A percentile compares a stretch with the other conserved stretches of the same genome.
Conservation (phyloP, 2,888 invertebrate genomes). For the Diaperis boleti region DNA sequence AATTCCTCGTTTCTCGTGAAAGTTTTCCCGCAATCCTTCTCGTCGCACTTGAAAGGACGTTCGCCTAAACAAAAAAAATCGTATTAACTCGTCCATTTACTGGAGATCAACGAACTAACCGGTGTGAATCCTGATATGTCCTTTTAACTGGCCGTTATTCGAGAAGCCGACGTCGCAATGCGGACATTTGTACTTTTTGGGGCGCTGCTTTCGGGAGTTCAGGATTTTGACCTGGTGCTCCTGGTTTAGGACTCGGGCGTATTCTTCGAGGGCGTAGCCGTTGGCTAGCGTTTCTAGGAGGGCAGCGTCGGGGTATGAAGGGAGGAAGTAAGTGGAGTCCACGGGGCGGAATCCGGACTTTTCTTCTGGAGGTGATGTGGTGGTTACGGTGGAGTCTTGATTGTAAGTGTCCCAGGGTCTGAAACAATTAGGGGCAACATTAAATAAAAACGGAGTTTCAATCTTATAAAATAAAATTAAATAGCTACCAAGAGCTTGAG, state of each 20-base stretch:
- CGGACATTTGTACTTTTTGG: constrained; percentile 92
- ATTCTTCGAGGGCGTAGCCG: constrained; percentile 76
- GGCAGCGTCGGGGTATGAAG: constrained; percentile 52
- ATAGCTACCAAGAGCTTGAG: too few species aligned
- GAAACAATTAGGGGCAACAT: constrained; percentile 37
- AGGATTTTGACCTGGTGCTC: constrained; percentile 78
- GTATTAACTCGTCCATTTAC: constrained; percentile 3
- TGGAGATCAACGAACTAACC: constrained; percentile 67
- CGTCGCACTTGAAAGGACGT: constrained; percentile 89
- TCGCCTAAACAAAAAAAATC: constrained; percentile 71
- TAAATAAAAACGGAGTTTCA: too few species aligned
- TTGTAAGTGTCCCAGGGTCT: constrained; percentile 58
- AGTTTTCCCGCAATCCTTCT: constrained; percentile 86
- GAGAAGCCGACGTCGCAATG: constrained; percentile 92
- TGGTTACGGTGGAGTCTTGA: constrained; percentile 72
- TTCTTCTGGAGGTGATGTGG: constrained; percentile 65
- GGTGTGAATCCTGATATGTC: constrained; percentile 92
- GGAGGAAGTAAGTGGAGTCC: neutral
- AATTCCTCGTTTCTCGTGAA: constrained; percentile 93
- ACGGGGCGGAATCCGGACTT: constrained; percentile 48
- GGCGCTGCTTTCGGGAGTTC: constrained; percentile 81
- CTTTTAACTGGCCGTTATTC: constrained; percentile 93
- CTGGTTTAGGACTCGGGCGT: constrained; percentile 77
- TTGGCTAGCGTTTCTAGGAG: constrained; percentile 62
- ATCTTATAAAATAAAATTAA: too few species aligned